Base-by-base conservation (phyloP, 2,888 invertebrate genomes). In the Microchrysa polita region DNA sequence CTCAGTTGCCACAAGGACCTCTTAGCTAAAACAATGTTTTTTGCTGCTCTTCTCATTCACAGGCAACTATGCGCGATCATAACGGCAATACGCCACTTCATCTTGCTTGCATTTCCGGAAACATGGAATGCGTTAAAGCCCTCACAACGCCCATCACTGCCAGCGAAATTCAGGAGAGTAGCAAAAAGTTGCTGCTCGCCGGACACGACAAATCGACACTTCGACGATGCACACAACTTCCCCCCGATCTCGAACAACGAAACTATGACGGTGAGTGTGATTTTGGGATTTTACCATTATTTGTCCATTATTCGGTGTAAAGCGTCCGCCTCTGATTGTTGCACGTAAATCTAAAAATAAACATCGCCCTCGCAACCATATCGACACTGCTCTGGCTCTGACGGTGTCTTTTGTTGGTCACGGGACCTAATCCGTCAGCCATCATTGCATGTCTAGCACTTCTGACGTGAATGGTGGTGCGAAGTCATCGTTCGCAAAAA, bases 1-100 rank as follows among this genome's bases (percentile, higher is more conserved):
- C 48, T 48, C 48, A 4, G 2, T 48, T n/a, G 48, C 48, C 4
- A 9, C 42, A 12, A 48, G 18, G 48, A 7, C 48, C 48, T 48
- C 12, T n/a, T n/a, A n/a, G 48, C 2, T 48, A n/a, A 48, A 12
- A 48, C 48, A 48, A 57, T n/a, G 27, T 34, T 34, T 18, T 18
- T 2, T 44, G 63, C 52, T 73, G n/a, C n/a, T 16, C 20, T 72
- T 60, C 42, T 42, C 67, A n/a, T 67, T 42, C 27, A 14, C 42
- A 88, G 78, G 86, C 90, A 1, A 87, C 86, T 52, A 86, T 88
- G 61, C 87, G 93, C 65, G 94, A 96, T 81, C 85, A 89, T 71
- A 86, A 88, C 75, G 97, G 97, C 2, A 94, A 96, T 82, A 96
- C 95, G 0, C 91, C 96, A 0, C 85, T 97, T 7, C 97, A 97